phyloP scores from a whole-genome alignment of 2,888 invertebrate species.

The Protula sp. region DNA sequence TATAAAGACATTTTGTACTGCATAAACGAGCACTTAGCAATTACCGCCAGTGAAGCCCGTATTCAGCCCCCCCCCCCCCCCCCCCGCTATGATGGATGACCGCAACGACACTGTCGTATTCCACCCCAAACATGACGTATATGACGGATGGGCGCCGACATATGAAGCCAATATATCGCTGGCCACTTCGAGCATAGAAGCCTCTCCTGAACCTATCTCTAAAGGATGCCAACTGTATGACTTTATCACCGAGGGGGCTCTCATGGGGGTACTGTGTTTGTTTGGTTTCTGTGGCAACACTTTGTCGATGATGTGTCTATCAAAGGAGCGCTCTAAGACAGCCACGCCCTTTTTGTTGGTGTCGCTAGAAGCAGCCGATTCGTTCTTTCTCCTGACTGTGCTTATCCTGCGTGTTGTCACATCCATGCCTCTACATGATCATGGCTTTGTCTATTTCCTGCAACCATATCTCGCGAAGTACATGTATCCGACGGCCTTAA shows the following conservation, averaged over 20 bases:
- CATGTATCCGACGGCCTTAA: slow-evolving; percentile 21
- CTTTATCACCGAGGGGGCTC: slow-evolving; percentile 26
- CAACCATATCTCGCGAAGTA: slow-evolving; percentile 18
- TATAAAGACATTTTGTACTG: no score
- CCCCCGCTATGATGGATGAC: no score
- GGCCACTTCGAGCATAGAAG: no score
- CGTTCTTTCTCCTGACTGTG: slow-evolving; percentile 14
- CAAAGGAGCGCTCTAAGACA: slow-evolving; percentile 24
- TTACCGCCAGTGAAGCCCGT: no score
- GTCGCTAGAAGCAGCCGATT: slow-evolving; percentile 15
- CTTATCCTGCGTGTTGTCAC: slow-evolving; percentile 13
- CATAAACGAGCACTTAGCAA: no score
- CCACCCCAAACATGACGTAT: no score
- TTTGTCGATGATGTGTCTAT: slow-evolving; percentile 25
- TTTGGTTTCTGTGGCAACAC: slow-evolving; percentile 28
- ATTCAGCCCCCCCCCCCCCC: no score
- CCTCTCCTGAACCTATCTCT: no score
- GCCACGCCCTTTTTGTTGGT: slow-evolving; percentile 27
- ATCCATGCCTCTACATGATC: slow-evolving; percentile 9
- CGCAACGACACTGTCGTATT: no score
- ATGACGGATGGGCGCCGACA: no score
- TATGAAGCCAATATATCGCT: no score
- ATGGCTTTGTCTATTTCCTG: background rate
- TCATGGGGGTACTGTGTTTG: slow-evolving; percentile 25
- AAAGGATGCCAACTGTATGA: slow-evolving; percentile 22